phyloP scores from a whole-genome alignment of 1,140 invertebrate species.

The Lasioglossum albipes region DNA sequence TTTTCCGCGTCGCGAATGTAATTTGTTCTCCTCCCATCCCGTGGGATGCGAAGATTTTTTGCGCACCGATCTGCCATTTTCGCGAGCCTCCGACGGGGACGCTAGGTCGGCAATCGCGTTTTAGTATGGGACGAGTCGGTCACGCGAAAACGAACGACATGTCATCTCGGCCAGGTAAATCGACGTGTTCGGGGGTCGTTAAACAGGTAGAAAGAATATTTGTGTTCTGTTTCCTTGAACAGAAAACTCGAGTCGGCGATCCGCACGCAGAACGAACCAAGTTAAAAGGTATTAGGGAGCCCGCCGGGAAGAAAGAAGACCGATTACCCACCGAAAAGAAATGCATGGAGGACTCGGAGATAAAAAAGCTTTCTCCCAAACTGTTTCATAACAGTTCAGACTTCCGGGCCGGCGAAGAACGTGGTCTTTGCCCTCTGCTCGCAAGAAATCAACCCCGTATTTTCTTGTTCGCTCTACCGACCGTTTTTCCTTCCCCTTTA shows the following conservation, averaged over 20 bases:
- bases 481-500: slow-evolving; percentile 23
- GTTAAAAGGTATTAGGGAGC: slow-evolving; percentile 2
- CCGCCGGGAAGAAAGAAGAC: slow-evolving; percentile 38
- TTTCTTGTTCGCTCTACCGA: slow-evolving; percentile 16
- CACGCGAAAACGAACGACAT: too few species aligned
- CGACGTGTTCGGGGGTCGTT: too few species aligned
- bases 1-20: too few species aligned
- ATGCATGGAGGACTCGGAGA: slow-evolving; percentile 50
- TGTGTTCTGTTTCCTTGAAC: slow-evolving; percentile 12
- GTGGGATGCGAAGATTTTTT: too few species aligned
- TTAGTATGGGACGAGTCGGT: too few species aligned
- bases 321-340: slow-evolving; percentile 63
- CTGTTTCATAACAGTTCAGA: slow-evolving; percentile 65
- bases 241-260: not conserved
- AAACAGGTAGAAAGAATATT: too few species aligned
- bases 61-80: too few species aligned
- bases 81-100: too few species aligned
- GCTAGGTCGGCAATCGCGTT: too few species aligned
- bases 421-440: slow-evolving; percentile 44
- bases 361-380: slow-evolving; percentile 62
- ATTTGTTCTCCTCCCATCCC: too few species aligned
- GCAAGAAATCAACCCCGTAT: slow-evolving; percentile 40
- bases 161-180: too few species aligned
- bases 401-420: slow-evolving; percentile 45
- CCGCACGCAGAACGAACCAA: slow-evolving; percentile 9